phyloP scores from a whole-genome alignment of 2,113 vertebrate genomes.

The Prietella phreatophila region DNA sequence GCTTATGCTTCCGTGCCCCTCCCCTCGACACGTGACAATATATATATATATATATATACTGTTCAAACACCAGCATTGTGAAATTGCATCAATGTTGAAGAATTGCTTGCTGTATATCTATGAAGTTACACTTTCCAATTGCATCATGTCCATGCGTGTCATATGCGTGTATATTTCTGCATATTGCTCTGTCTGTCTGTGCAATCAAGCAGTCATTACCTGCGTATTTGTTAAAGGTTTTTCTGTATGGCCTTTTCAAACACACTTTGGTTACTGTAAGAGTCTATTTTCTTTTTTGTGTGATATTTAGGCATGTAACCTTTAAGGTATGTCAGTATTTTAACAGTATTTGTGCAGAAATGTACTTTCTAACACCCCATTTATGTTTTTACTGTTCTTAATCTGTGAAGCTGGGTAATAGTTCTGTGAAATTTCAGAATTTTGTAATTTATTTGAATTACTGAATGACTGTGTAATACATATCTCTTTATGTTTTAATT shows the following conservation, averaged over 20 bases:
- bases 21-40: too few species aligned
- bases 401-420: not conserved
- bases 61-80: not conserved
- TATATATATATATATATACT: not conserved
- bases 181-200: not conserved
- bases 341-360: not conserved
- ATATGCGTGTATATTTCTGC: not conserved
- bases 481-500: conserved; percentile 42
- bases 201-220: conserved; percentile 21
- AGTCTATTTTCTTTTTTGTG: not conserved
- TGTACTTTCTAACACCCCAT: not conserved
- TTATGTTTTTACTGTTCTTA: not conserved
- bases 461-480: conserved; percentile 3
- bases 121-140: not conserved
- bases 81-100: conserved; percentile 1
- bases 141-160: not conserved
- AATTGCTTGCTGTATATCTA: not conserved
- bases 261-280: not conserved
- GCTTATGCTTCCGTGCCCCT: too few species aligned
- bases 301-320: conserved; percentile 18
- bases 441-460: not conserved
- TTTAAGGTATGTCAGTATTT: not conserved
- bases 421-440: not conserved
- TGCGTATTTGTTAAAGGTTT: conserved; percentile 7
- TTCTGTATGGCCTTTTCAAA: conserved; percentile 12